Evolutionary conservation across 1,140 invertebrate species (phyloP).

Genomic region (Oncopodura yosiiana): DNA sequence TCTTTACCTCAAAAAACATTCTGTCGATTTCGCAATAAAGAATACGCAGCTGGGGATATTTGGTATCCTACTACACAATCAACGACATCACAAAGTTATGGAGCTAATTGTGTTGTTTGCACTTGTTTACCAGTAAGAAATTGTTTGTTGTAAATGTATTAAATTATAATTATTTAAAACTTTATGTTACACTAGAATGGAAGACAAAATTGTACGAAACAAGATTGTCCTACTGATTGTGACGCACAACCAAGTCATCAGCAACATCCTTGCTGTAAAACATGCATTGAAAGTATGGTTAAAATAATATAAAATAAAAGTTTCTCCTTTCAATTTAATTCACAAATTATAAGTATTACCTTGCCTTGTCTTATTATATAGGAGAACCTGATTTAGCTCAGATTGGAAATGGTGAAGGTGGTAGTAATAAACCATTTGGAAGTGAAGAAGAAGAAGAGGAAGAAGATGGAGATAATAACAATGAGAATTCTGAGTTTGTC

Average conservation of each 20-base stretch:
- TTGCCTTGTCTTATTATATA: too few species aligned
- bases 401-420: too few species aligned
- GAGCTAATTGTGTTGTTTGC: slow-evolving; percentile 24
- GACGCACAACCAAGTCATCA: background rate
- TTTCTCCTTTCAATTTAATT: too few species aligned
- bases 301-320: too few species aligned
- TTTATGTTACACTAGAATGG: too few species aligned
- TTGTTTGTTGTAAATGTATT: background rate
- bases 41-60: slow-evolving; percentile 30
- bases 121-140: slow-evolving; percentile 24
- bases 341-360: too few species aligned
- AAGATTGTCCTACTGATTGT: slow-evolving; percentile 28
- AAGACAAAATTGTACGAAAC: slow-evolving; percentile 28
- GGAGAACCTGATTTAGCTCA: too few species aligned
- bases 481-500: slow-evolving; percentile 19
- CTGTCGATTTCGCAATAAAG: slow-evolving; percentile 24
- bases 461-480: background rate
- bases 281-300: slow-evolving; percentile 22
- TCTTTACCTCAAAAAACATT: slow-evolving; percentile 12
- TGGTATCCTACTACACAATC: slow-evolving; percentile 31
- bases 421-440: background rate
- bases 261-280: slow-evolving; percentile 30
- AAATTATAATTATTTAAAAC: background rate
- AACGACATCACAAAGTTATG: background rate
- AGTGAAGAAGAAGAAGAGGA: background rate